These are phyloP conservation scores for Pao palembangensis DNA, from an alignment of 2,113 vertebrate species.

Conservation along the genomic window DNA sequence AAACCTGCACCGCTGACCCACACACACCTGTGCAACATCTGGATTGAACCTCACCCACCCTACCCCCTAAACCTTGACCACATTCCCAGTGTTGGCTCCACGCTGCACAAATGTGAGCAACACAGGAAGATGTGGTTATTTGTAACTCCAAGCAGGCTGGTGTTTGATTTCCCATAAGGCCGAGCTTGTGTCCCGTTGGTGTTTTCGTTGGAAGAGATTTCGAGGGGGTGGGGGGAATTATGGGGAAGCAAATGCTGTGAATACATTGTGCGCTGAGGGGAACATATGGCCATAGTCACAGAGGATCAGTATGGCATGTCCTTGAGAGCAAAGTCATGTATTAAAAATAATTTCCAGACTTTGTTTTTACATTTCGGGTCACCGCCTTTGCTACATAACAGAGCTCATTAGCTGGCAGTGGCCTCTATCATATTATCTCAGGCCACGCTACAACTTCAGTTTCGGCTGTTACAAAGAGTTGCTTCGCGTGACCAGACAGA, in stretches of 20 bases:
- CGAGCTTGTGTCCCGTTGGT: conserved; percentile 24
- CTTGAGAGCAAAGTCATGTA: conserved; percentile 1
- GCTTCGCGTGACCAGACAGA: neutral
- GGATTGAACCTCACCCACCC: no score
- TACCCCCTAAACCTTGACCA: neutral
- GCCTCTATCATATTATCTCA: neutral
- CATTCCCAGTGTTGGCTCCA: neutral
- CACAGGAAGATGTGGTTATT: conserved; percentile 36
- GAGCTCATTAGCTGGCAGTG: neutral
- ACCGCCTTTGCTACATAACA: neutral
- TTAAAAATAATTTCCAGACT: conserved; percentile 2
- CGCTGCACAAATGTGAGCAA: neutral
- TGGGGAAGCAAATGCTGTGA: conserved; percentile 54
- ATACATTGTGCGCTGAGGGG: conserved; percentile 16
- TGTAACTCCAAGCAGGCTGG: conserved; percentile 1
- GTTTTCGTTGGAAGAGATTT: neutral
- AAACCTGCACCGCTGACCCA: neutral
- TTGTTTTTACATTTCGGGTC: conserved; percentile 4
- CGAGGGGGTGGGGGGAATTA: conserved; percentile 8
- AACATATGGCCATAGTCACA: conserved; percentile 23
- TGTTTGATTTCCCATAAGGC: conserved; percentile 40
- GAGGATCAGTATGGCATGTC: neutral
- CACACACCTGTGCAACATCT: neutral
- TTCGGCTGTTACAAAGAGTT: neutral
- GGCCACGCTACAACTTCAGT: neutral